Evolutionary conservation across 1,140 invertebrate genomes (phyloP).

Genomic region (Pollicipes pollicipes): DNA sequence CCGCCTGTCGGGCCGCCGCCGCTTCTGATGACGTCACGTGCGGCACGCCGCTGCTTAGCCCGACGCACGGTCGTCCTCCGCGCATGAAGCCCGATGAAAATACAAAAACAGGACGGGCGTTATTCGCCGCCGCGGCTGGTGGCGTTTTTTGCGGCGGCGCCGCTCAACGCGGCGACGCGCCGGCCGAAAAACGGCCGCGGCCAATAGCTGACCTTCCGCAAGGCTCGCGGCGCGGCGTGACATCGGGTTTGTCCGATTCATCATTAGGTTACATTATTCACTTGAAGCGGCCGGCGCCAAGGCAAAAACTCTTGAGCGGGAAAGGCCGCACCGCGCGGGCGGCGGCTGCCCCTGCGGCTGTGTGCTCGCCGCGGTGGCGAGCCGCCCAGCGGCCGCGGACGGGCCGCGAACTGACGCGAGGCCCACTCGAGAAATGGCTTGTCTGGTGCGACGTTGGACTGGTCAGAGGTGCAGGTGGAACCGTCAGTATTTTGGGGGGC

Average conservation of each 20-base stretch:
- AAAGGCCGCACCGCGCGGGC: too few species aligned
- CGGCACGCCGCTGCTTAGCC: not conserved
- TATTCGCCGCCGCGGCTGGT: not conserved
- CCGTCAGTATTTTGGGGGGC: too few species aligned
- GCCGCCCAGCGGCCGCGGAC: too few species aligned
- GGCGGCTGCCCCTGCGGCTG: too few species aligned
- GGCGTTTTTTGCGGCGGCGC: not conserved
- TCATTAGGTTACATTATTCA: conserved; percentile 1
- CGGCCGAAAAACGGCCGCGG: not conserved
- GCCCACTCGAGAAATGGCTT: too few species aligned
- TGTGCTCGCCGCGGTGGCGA: too few species aligned
- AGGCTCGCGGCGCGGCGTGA: not conserved
- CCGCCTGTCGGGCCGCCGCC: not conserved
- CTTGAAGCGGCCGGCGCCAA: not conserved
- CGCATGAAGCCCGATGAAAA: not conserved
- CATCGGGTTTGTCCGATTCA: not conserved
- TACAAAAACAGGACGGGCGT: not conserved
- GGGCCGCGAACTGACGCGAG: too few species aligned
- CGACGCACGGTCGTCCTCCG: too few species aligned
- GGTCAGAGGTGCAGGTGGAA: too few species aligned
- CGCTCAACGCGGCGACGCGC: not conserved
- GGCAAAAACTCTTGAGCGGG: not conserved
- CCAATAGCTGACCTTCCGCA: conserved; percentile 1
- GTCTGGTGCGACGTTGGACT: too few species aligned
- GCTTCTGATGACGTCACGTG: not conserved